These are phyloP conservation scores for Halocaridina rubra DNA, from an alignment of 2,888 invertebrate species.

Conservation along the genomic window DNA sequence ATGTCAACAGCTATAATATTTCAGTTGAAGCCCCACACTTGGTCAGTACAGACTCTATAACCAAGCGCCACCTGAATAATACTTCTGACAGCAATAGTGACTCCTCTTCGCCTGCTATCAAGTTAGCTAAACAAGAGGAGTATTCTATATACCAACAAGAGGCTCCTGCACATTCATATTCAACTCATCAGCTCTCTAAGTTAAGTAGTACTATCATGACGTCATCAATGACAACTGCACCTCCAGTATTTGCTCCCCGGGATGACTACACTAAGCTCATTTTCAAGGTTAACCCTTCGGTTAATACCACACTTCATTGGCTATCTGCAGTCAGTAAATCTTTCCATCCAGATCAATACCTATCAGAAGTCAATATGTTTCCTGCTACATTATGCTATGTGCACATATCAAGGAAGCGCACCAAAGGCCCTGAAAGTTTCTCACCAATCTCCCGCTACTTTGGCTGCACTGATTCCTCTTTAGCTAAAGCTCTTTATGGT, in stretches of 20 bases:
- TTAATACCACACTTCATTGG: neutral
- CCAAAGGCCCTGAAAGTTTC: too few species aligned
- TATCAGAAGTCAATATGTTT: neutral
- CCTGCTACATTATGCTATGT: neutral
- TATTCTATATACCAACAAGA: neutral
- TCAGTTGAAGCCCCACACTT: too few species aligned
- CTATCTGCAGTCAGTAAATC: neutral
- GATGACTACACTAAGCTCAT: neutral
- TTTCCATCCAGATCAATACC: neutral
- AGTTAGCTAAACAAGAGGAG: neutral
- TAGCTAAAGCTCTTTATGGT: neutral
- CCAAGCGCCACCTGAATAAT: neutral
- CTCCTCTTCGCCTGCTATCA: neutral
- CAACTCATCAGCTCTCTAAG: neutral
- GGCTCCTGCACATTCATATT: neutral
- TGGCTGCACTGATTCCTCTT: neutral
- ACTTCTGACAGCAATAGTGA: neutral
- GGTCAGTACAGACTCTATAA: neutral
- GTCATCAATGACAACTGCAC: neutral
- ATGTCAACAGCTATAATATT: too few species aligned
- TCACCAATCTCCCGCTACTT: too few species aligned
- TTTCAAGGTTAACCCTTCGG: neutral
- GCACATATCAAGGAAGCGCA: too few species aligned
- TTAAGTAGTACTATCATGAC: too few species aligned
- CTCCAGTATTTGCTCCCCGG: neutral